A percentile compares a stretch with the other conserved stretches of the same genome.
Evolutionary conservation across 2,113 vertebrate species (phyloP).

Genomic region (Anhinga anhinga): DNA sequence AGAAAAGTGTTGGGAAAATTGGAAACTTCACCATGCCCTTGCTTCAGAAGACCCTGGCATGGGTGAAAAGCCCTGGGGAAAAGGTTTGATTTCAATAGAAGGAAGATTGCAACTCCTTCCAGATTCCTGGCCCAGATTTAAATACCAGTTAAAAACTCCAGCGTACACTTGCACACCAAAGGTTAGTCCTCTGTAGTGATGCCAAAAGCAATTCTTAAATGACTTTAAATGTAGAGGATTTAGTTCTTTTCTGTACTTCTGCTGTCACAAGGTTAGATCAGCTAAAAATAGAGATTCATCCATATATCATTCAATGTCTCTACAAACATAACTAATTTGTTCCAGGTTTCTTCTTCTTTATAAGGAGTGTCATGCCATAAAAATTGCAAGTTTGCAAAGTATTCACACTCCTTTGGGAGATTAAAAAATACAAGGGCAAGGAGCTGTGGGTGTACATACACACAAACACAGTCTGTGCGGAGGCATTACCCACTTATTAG

Average conservation of each 20-base stretch:
- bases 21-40: not conserved
- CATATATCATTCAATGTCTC: not conserved
- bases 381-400: not conserved
- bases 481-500: not conserved
- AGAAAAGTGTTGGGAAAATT: not conserved
- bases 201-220: conserved; percentile 43
- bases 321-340: not conserved
- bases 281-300: not conserved
- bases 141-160: conserved; percentile 14
- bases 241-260: not conserved
- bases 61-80: not conserved
- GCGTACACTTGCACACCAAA: not conserved
- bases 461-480: not conserved
- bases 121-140: conserved; percentile 20
- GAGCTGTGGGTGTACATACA: not conserved
- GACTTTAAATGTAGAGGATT: not conserved
- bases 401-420: not conserved
- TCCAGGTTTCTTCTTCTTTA: not conserved
- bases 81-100: conserved; percentile 30
- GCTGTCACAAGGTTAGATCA: not conserved
- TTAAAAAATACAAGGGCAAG: not conserved
- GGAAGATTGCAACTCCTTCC: not conserved
- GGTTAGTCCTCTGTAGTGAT: not conserved
- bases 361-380: not conserved
- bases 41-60: conserved; percentile 28